Conservation (phyloP, 2,113 vertebrate genomes). For the Myodes glareolus region DNA sequence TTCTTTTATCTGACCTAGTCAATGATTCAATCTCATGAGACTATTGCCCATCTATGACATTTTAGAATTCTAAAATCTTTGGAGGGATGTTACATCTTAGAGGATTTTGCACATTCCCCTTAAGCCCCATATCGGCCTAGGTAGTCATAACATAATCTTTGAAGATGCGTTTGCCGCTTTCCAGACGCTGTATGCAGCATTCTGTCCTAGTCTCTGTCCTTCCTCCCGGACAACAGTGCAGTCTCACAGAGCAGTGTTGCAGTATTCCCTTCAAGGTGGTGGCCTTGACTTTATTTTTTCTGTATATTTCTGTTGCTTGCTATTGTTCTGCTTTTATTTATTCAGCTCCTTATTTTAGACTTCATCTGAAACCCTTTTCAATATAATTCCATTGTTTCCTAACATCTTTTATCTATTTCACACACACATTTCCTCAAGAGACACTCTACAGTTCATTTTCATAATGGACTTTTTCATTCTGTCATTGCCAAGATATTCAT, state of each 20-base stretch:
- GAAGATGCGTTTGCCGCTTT: neutral
- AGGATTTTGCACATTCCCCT: neutral
- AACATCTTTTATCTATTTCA: neutral
- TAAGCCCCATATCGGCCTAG: neutral
- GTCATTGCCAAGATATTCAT: neutral
- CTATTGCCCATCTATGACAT: neutral
- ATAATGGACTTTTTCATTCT: neutral
- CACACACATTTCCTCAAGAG: neutral
- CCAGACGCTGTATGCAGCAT: neutral
- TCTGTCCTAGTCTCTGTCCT: neutral
- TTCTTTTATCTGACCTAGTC: neutral
- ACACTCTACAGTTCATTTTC: neutral
- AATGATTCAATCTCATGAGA: neutral
- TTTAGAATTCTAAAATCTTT: neutral
- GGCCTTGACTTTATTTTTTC: neutral
- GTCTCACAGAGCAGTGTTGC: neutral
- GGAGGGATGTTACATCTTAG: neutral
- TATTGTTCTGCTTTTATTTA: neutral
- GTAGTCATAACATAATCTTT: neutral
- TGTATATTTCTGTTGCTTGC: neutral
- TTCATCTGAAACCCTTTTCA: neutral
- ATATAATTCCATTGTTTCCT: neutral
- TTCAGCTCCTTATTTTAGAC: neutral
- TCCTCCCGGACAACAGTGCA: neutral
- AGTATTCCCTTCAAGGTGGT: too few relatives aligned